phyloP scores from a whole-genome alignment of 2,113 vertebrate genomes.

The Neopipo cinnamomea region DNA sequence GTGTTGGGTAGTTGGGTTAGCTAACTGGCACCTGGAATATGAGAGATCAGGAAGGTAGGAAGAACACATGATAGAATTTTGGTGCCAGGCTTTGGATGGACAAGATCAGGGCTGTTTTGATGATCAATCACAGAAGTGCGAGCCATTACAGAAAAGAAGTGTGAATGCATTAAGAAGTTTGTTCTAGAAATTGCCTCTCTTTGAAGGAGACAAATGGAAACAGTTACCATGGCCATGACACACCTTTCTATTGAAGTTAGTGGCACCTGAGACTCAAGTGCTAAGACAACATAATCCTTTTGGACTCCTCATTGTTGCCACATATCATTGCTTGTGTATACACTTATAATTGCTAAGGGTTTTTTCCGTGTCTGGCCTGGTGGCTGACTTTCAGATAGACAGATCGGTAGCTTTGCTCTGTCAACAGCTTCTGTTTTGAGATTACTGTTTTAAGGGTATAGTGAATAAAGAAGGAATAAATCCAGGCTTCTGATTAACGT shows the following conservation, averaged over 20 bases:
- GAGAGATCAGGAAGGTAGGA: background rate
- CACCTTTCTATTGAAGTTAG: background rate
- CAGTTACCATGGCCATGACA: background rate
- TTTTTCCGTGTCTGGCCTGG: background rate
- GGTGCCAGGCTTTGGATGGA: background rate
- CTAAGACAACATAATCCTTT: background rate
- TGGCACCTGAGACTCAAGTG: background rate
- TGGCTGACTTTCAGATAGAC: background rate
- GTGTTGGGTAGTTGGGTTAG: background rate
- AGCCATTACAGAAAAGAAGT: background rate
- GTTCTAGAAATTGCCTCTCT: background rate
- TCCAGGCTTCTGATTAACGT: background rate
- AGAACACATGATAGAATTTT: background rate
- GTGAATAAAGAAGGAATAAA: background rate
- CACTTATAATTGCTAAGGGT: background rate
- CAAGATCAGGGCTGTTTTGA: background rate
- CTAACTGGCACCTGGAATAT: background rate
- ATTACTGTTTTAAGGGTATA: background rate
- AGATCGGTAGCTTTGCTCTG: background rate
- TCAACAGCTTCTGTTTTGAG: background rate
- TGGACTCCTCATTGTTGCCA: background rate
- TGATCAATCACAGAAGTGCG: accelerated
- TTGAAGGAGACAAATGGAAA: background rate
- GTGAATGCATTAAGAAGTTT: background rate
- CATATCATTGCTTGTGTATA: background rate